phyloP scores from a whole-genome alignment of 2,888 invertebrate genomes.

The Lochmaea capreae region DNA sequence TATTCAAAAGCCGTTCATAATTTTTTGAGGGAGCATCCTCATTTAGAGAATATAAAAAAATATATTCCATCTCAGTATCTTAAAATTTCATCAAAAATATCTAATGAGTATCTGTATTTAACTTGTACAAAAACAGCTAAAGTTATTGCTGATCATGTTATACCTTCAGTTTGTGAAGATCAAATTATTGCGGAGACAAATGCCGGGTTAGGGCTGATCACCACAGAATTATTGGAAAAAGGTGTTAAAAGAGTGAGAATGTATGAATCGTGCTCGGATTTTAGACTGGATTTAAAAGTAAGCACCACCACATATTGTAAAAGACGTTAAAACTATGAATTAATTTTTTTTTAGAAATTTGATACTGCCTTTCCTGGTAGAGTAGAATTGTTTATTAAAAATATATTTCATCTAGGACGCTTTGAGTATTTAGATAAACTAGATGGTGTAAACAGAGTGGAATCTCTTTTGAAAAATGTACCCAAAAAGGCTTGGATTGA shows the following conservation, averaged over 20 bases:
- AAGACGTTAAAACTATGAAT: background rate
- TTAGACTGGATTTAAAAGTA: conserved; percentile 66
- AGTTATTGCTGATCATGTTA: conserved; percentile 48
- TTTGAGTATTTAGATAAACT: conserved; percentile 71
- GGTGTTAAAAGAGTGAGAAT: conserved; percentile 69
- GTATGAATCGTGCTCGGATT: conserved; percentile 70
- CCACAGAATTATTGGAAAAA: conserved; percentile 69
- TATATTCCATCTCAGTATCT: conserved; percentile 47
- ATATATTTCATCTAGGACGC: conserved; percentile 72
- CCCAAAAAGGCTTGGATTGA: conserved; percentile 65
- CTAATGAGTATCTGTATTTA: conserved; percentile 53
- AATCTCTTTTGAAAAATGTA: conserved; percentile 68
- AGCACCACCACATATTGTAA: conserved; percentile 28
- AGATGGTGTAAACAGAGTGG: conserved; percentile 69
- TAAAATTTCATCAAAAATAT: conserved; percentile 34
- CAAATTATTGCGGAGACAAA: conserved; percentile 74
- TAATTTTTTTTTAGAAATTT: conserved; percentile 44
- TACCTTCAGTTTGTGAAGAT: conserved; percentile 47
- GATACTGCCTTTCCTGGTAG: conserved; percentile 40
- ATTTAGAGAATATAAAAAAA: conserved; percentile 37
- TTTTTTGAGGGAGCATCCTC: conserved; percentile 40
- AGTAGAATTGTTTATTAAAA: conserved; percentile 67
- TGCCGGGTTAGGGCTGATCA: conserved; percentile 76
- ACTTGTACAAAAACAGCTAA: conserved; percentile 53
- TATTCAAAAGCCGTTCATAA: conserved; percentile 25